Evolutionary conservation across 2,113 vertebrate species (phyloP).

Genomic region (Centropristis striata): DNA sequence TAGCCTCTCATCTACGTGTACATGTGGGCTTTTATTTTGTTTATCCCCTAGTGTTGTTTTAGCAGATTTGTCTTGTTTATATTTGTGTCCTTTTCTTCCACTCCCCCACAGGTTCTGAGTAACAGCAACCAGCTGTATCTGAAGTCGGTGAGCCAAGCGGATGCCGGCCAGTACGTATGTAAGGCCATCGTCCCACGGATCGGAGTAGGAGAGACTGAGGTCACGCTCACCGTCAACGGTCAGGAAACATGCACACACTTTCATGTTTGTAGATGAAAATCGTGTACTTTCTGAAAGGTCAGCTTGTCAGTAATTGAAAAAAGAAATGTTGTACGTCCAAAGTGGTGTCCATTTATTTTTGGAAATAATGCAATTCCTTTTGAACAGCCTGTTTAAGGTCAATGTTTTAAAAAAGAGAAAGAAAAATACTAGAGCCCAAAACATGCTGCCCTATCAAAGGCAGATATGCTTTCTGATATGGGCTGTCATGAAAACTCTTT

Average conservation of each 20-base stretch:
- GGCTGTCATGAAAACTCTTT: no score
- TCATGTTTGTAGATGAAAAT: constrained; percentile 18
- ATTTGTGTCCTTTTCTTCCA: constrained; percentile 17
- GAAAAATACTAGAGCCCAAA: no score
- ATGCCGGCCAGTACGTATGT: constrained; percentile 95
- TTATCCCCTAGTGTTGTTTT: constrained; percentile 23
- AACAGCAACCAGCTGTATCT: constrained; percentile 95
- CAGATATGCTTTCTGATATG: no score
- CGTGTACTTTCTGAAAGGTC: constrained; percentile 26
- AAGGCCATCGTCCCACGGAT: constrained; percentile 97
- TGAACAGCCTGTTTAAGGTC: constrained; percentile 11
- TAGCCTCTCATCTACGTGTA: background rate
- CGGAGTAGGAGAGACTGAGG: constrained; percentile 95
- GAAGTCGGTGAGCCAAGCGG: constrained; percentile 93
- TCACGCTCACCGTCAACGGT: constrained; percentile 95
- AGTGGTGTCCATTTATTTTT: constrained; percentile 24
- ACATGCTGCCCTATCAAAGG: no score
- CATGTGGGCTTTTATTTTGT: constrained; percentile 37
- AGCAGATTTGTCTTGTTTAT: constrained; percentile 60
- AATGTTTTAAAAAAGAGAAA: background rate
- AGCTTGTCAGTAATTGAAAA: constrained; percentile 32
- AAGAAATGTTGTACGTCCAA: background rate
- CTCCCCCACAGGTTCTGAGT: constrained; percentile 90
- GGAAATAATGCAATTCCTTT: constrained; percentile 6
- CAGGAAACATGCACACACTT: constrained; percentile 65